A percentile compares a stretch with the other conserved stretches of the same genome.
Conservation (phyloP, 2,113 vertebrate species). For the Elgaria multicarinata region DNA sequence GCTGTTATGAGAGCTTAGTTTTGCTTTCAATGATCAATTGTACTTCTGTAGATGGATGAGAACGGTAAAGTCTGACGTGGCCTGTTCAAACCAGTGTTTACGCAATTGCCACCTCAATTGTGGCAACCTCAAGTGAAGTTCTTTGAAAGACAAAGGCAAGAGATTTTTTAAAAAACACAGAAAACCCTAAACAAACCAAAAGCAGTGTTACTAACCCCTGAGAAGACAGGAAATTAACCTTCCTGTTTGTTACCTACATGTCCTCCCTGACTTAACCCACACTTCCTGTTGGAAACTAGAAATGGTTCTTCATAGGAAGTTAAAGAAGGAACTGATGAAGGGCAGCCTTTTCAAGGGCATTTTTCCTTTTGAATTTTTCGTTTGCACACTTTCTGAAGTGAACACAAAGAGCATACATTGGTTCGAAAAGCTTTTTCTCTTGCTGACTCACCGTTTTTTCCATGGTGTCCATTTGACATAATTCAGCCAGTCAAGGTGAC, state of each 20-base stretch:
- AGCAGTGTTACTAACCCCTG: slow-evolving; percentile 4
- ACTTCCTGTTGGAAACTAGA: slow-evolving; percentile 51
- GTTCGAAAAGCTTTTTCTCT: slow-evolving; percentile 33
- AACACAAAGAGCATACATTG: slow-evolving; percentile 24
- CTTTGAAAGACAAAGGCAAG: not conserved
- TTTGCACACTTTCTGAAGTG: slow-evolving; percentile 45
- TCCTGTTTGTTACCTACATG: slow-evolving; percentile 61
- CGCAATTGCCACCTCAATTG: slow-evolving; percentile 16
- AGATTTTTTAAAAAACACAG: not conserved
- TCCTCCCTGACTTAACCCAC: slow-evolving; percentile 22
- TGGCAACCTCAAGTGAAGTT: slow-evolving; percentile 6
- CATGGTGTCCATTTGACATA: slow-evolving; percentile 38
- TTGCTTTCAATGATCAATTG: not conserved
- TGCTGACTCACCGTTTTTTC: slow-evolving; percentile 13
- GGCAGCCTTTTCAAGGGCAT: slow-evolving; percentile 20
- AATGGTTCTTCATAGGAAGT: slow-evolving; percentile 19
- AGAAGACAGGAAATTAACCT: slow-evolving; percentile 62
- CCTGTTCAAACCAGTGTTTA: not conserved
- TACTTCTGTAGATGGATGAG: slow-evolving; percentile 1
- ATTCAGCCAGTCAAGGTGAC: slow-evolving; percentile 30
- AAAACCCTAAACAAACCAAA: too few species aligned
- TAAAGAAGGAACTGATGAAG: slow-evolving; percentile 13
- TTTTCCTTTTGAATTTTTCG: slow-evolving; percentile 23
- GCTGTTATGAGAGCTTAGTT: not conserved
- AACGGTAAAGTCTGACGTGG: not conserved